Evolutionary conservation across 2,113 vertebrate genomes (phyloP).

Genomic region (Colaptes auratus): DNA sequence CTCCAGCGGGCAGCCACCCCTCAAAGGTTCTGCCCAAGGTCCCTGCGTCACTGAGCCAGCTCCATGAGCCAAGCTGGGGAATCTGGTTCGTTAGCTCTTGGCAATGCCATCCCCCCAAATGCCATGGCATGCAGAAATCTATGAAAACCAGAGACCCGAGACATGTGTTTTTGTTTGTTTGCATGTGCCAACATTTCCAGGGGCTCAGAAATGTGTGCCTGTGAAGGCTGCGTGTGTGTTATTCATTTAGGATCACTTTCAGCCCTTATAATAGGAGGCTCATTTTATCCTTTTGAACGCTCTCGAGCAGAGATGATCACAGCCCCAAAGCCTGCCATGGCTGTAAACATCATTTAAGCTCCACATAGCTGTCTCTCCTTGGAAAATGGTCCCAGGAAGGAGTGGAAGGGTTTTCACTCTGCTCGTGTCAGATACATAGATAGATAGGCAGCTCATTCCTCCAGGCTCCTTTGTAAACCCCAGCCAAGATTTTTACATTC

Average conservation of each 20-base stretch:
- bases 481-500: conserved; percentile 63
- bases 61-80: background rate
- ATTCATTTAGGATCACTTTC: conserved; percentile 69
- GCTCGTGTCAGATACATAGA: background rate
- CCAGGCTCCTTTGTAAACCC: conserved; percentile 38
- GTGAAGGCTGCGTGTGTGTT: conserved; percentile 42
- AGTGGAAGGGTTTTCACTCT: conserved; percentile 9
- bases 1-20: rapidly evolving
- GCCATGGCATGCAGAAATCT: conserved; percentile 59
- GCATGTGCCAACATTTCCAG: conserved; percentile 64
- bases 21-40: rapidly evolving
- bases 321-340: conserved; percentile 17
- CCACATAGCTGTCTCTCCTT: background rate
- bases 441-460: conserved; percentile 43
- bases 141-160: conserved; percentile 63
- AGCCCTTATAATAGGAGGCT: conserved; percentile 42
- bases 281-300: conserved; percentile 56
- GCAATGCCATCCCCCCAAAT: conserved; percentile 45
- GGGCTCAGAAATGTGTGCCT: conserved; percentile 56
- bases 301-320: conserved; percentile 38
- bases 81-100: conserved; percentile 17
- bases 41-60: background rate
- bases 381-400: background rate
- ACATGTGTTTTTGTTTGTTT: conserved; percentile 73
- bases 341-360: conserved; percentile 49